phyloP scores from a whole-genome alignment of 1,140 invertebrate genomes.

The Pentalonia nigronervosa region DNA sequence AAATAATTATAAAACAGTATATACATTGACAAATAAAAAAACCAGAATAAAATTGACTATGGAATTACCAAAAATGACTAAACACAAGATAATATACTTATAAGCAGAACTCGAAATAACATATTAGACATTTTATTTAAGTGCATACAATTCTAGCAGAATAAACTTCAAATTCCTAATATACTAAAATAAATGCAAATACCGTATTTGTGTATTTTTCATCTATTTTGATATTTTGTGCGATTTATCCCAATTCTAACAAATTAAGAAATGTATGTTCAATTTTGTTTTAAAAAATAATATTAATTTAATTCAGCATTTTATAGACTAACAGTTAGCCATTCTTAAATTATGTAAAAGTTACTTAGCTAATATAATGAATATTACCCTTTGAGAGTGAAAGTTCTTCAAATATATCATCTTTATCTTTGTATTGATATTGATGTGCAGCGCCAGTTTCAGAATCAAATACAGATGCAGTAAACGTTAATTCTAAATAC shows the following conservation, averaged over 20 bases:
- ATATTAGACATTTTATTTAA: no score
- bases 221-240: no score
- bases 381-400: slow-evolving; percentile 16
- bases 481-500: slow-evolving; percentile 75
- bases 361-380: neutral
- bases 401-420: slow-evolving; percentile 42
- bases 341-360: neutral
- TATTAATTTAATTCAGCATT: neutral
- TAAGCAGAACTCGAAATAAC: neutral
- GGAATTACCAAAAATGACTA: neutral
- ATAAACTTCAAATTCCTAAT: no score
- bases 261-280: no score
- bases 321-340: neutral
- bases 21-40: neutral
- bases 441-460: slow-evolving; percentile 68
- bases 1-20: neutral
- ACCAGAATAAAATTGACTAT: neutral
- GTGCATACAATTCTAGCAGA: no score
- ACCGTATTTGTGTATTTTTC: no score
- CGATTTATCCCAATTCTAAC: no score
- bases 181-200: no score
- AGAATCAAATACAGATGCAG: slow-evolving; percentile 74
- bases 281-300: neutral
- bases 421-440: slow-evolving; percentile 66
- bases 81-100: neutral